A percentile compares a stretch with the other conserved stretches of the same genome.
Evolutionary conservation across 2,113 vertebrate species (phyloP).

Genomic region (Pelecanus crispus): DNA sequence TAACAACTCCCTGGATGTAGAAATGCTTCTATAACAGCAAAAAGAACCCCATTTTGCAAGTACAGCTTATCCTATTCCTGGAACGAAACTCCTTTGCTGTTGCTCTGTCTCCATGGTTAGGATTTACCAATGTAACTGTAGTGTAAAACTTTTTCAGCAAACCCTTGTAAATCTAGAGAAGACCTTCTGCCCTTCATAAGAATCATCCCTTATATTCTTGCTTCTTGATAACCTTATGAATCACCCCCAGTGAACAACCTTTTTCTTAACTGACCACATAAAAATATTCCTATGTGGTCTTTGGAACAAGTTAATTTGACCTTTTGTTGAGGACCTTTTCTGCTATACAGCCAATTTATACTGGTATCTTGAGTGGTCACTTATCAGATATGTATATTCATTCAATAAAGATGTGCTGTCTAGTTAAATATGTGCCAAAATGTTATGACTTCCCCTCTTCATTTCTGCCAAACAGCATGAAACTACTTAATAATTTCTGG

Average conservation of each 20-base stretch:
- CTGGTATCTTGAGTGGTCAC: neutral
- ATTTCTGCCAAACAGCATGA: neutral
- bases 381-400: neutral
- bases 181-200: neutral
- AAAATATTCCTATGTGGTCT: neutral
- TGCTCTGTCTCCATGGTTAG: neutral
- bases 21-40: neutral
- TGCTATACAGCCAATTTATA: neutral
- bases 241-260: neutral
- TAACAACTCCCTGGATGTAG: neutral
- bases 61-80: neutral
- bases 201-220: neutral
- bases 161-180: neutral
- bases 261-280: neutral
- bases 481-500: neutral
- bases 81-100: neutral
- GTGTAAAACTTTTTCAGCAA: neutral
- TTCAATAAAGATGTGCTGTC: neutral
- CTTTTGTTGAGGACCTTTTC: neutral
- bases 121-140: neutral
- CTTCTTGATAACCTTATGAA: neutral
- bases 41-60: neutral
- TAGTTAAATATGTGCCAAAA: neutral
- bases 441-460: neutral
- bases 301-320: neutral